These are phyloP conservation scores for Matsumyia berberina DNA, from an alignment of 2,888 invertebrate species.

Conservation along the genomic window DNA sequence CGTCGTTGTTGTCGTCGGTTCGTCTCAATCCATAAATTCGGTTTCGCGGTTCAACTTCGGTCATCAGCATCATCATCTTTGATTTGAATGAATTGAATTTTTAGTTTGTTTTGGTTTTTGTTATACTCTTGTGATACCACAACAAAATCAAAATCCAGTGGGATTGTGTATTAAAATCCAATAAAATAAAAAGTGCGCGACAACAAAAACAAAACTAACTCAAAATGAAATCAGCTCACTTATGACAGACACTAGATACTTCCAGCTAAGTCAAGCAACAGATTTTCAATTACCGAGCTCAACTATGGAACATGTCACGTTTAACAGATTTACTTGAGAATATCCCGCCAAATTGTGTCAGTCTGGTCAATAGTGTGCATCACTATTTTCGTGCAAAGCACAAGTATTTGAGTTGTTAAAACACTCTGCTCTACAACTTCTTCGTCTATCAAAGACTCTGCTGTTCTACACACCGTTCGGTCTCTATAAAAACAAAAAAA, in stretches of 20 bases:
- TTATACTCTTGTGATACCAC: conserved; percentile 24
- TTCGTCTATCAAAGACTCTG: conserved; percentile 44
- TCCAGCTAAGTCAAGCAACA: conserved; percentile 55
- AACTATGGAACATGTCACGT: conserved; percentile 78
- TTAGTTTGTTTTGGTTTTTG: conserved; percentile 20
- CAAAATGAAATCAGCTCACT: conserved; percentile 72
- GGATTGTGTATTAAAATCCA: conserved; percentile 19
- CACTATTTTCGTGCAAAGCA: conserved; percentile 78
- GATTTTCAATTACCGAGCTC: conserved; percentile 68
- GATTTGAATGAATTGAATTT: conserved; percentile 56
- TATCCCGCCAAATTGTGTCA: conserved; percentile 78
- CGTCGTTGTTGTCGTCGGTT: conserved; percentile 79
- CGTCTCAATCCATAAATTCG: conserved; percentile 74
- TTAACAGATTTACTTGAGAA: conserved; percentile 75
- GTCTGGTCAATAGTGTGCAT: conserved; percentile 74
- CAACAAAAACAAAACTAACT: conserved; percentile 41
- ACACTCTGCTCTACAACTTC: background rate
- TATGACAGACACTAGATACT: conserved; percentile 67
- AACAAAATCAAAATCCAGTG: conserved; percentile 13
- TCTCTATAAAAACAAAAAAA: too few relatives aligned
- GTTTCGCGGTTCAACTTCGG: conserved; percentile 74
- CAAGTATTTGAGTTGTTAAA: conserved; percentile 67
- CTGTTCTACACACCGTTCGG: conserved; percentile 64
- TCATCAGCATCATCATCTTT: conserved; percentile 56
- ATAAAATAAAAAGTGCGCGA: conserved; percentile 49